phyloP scores from a whole-genome alignment of 2,113 vertebrate genomes.

The Puffinus mauretanicus region DNA sequence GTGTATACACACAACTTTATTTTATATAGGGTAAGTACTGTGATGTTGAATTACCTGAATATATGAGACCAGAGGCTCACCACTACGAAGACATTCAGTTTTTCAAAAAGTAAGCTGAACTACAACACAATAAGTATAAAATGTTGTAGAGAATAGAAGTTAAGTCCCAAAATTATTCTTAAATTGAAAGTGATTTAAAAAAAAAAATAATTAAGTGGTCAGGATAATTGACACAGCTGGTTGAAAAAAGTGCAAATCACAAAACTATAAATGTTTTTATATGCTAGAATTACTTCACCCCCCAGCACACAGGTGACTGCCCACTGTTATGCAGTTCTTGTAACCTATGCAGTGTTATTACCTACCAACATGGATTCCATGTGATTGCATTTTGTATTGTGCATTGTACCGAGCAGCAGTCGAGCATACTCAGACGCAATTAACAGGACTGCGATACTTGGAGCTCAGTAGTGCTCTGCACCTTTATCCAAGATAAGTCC shows the following conservation, averaged over 20 bases:
- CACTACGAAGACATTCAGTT: neutral
- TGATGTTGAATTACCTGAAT: neutral
- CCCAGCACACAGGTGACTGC: neutral
- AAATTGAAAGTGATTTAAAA: neutral
- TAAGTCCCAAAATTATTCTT: neutral
- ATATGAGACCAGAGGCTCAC: neutral
- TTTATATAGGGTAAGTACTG: neutral
- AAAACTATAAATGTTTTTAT: neutral
- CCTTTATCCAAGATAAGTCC: neutral
- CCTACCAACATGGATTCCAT: neutral
- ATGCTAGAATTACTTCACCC: neutral
- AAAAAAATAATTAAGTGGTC: neutral
- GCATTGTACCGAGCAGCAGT: neutral
- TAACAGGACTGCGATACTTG: neutral
- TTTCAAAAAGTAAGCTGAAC: neutral
- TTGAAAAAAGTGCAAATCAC: neutral
- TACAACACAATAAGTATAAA: neutral
- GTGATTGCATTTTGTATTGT: neutral
- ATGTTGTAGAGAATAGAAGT: neutral
- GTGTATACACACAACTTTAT: neutral
- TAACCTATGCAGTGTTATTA: neutral
- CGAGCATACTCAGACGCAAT: neutral
- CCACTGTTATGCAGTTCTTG: neutral
- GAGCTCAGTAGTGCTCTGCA: neutral
- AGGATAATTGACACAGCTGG: neutral